Evolutionary conservation across 2,113 vertebrate species (phyloP), one percentile per base, ranked within the genome.

Genomic region (Siniperca chuatsi): DNA sequence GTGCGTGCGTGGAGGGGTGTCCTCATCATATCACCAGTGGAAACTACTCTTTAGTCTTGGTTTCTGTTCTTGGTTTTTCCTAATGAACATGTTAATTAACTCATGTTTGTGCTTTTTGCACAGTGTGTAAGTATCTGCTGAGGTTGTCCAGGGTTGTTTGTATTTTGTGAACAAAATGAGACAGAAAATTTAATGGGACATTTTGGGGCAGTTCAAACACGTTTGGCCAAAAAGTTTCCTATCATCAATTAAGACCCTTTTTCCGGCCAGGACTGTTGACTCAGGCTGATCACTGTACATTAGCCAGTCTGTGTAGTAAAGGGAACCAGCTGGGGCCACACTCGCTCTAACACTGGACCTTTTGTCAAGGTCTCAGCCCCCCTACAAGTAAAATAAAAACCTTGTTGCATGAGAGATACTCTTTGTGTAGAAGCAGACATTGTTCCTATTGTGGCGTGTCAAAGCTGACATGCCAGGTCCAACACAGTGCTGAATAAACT

Each of bases 201-300:
- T 86, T 88, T 86, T 18, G 58, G 71, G 89, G 77, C 87, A 87
- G 89, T 91, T 93, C 84, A 90, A 87, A 93, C 67, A 81, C 79
- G 85, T 93, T 92, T 84, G 60, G 80, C 79, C 75, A 66, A 75
- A 85, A 83, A 80, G 74, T 92, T 91, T 93, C 89, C 90, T 58
- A 90, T 90, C 87, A 94, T 94, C 92, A 95, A 94, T 95, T 94
- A 93, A 93, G 84, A 35, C 66, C 69, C 18, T 71, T 82, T 92
- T 91, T 90, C 92, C 65, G 81, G 83, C 89, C 88, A 90, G 85
- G 55, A 78, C 91, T 94, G 95, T 96, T 95, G 93, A 95, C 92
- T 93, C 92, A 94, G 88, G 85, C 92, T 93, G 94, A 94, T 95
- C 92, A 93, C 91, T 94, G 93, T 92, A 92, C 91, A 92, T 92